A percentile compares a stretch with the other conserved stretches of the same genome.
phyloP scores from a whole-genome alignment of 1,140 invertebrate genomes.

The Drosophila lacteicornis region DNA sequence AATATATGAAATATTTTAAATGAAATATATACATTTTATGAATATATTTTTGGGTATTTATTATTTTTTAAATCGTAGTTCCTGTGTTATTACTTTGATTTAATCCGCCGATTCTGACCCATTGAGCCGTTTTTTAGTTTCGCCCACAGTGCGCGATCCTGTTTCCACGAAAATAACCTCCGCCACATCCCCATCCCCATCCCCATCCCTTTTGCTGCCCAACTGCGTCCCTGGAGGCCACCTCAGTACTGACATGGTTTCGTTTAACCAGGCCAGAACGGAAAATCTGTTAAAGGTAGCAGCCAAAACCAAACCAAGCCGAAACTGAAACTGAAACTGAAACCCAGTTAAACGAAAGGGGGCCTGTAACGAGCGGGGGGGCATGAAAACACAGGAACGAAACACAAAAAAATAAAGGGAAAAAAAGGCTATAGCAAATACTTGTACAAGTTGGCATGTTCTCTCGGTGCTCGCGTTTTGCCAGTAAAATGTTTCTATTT shows the following conservation, averaged over 20 bases:
- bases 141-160: constrained; percentile 20
- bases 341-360: constrained; percentile 29
- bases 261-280: constrained; percentile 53
- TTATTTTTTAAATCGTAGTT: not conserved
- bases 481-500: constrained; percentile 76
- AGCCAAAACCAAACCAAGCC: constrained; percentile 37
- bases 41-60: not conserved
- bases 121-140: not conserved
- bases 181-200: too few relatives aligned
- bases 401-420: not conserved
- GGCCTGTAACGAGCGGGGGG: constrained; percentile 14
- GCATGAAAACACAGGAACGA: not conserved
- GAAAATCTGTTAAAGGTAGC: constrained; percentile 77
- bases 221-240: constrained; percentile 40
- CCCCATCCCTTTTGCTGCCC: constrained; percentile 7
- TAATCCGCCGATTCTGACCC: not conserved
- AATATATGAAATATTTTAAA: too few relatives aligned
- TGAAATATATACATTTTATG: not conserved
- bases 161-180: constrained; percentile 7
- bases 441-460: constrained; percentile 61
- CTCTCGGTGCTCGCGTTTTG: constrained; percentile 41
- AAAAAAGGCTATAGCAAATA: constrained; percentile 31
- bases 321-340: constrained; percentile 37
- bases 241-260: constrained; percentile 66
- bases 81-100: not conserved